Percentiles rank a stretch among this genome's conserved stretches.
phyloP scores from a whole-genome alignment of 2,797 vertebrate genomes.

The Peromyscus attwateri region DNA sequence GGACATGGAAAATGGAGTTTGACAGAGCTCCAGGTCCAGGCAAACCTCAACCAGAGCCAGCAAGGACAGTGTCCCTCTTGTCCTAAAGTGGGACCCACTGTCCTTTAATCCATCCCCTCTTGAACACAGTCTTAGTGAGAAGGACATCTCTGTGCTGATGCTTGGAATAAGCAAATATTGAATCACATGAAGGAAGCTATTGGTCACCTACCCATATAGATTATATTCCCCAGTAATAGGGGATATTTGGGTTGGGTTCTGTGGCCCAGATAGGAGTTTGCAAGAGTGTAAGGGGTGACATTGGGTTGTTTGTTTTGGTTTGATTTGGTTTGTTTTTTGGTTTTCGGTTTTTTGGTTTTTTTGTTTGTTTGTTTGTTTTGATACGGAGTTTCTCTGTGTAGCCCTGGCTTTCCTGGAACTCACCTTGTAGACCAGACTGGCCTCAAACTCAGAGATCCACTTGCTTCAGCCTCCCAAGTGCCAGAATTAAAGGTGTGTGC shows the following conservation, averaged over 20 bases:
- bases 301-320: neutral
- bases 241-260: neutral
- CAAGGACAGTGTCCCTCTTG: neutral
- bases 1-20: accelerated
- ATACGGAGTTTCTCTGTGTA: neutral
- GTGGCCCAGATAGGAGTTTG: accelerated
- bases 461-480: neutral
- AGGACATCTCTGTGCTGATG: neutral
- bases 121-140: neutral
- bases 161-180: neutral
- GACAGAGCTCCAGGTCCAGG: neutral
- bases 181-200: accelerated
- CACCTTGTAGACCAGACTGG: neutral
- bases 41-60: accelerated
- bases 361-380: neutral
- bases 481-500: neutral
- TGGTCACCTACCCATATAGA: neutral
- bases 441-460: neutral
- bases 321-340: neutral
- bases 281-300: accelerated
- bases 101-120: accelerated
- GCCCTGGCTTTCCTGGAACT: neutral
- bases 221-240: accelerated
- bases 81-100: neutral
- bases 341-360: neutral